Conservation (phyloP, 2,888 invertebrate species). For the Petrolisthes manimaculis region DNA sequence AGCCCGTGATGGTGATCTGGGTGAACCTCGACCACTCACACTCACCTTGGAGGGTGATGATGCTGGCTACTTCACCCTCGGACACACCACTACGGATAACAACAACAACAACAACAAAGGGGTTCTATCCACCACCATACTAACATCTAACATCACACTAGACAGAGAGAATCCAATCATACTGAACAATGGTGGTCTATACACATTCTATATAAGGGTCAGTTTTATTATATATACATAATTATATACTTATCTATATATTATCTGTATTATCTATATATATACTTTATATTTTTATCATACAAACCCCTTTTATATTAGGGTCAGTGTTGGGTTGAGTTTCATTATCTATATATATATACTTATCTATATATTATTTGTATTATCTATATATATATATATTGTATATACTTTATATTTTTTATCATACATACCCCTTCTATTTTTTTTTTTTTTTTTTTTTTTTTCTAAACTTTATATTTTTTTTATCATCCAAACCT, state of each 20-base stretch:
- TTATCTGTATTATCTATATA: neutral
- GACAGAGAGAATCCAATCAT: conserved; percentile 83
- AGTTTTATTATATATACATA: conserved; percentile 9
- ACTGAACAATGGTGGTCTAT: conserved; percentile 82
- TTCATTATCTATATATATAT: neutral
- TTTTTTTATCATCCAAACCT: neutral
- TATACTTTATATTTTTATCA: neutral
- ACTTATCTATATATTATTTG: conserved; percentile 3
- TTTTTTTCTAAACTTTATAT: neutral
- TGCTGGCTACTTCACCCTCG: conserved; percentile 78
- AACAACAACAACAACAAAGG: conserved; percentile 61
- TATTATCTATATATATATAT: conserved; percentile 1
- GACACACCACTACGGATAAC: neutral
- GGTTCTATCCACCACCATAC: conserved; percentile 71
- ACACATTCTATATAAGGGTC: conserved; percentile 66
- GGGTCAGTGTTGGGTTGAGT: too few species aligned
- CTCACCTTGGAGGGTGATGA: conserved; percentile 79
- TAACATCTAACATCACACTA: conserved; percentile 78
- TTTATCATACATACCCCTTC: neutral
- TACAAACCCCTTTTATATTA: too few species aligned
- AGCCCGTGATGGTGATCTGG: conserved; percentile 86
- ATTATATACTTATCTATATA: neutral
- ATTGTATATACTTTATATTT: neutral
- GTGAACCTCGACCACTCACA: conserved; percentile 78
- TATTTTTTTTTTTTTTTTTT: neutral